Evolutionary conservation across 2,797 vertebrate species (phyloP).

Genomic region (Trematomus bernacchii): DNA sequence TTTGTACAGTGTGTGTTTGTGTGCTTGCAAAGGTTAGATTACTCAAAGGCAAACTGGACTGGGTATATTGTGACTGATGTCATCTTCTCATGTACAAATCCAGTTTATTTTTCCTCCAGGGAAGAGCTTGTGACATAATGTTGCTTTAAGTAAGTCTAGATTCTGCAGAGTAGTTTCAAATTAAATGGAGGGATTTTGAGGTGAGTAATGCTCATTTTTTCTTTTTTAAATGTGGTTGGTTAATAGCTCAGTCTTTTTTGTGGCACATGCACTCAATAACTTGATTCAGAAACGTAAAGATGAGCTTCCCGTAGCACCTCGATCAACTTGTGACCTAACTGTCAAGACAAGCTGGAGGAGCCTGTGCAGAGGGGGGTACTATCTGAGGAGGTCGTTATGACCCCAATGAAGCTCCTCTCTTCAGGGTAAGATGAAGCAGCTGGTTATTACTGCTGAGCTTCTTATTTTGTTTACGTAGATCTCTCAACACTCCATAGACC

Average conservation of each 20-base stretch:
- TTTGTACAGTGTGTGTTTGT: not conserved
- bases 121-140: constrained; percentile 67
- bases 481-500: not conserved
- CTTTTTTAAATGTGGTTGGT: constrained; percentile 14
- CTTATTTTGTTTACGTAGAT: not conserved
- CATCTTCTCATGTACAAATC: constrained; percentile 60
- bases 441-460: not conserved
- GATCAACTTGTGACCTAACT: constrained; percentile 6
- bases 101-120: constrained; percentile 52
- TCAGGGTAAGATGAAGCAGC: constrained; percentile 14
- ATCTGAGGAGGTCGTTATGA: constrained; percentile 14
- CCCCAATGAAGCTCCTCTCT: constrained; percentile 7
- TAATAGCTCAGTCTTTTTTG: constrained; percentile 44
- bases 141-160: constrained; percentile 61
- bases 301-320: constrained; percentile 22
- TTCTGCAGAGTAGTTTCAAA: constrained; percentile 39
- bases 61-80: constrained; percentile 51
- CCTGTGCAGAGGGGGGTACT: constrained; percentile 11
- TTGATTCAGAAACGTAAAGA: constrained; percentile 15
- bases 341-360: constrained; percentile 1
- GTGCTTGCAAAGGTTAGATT: constrained; percentile 15
- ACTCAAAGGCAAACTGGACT: constrained; percentile 14
- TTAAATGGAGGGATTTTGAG: constrained; percentile 45
- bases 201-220: constrained; percentile 30
- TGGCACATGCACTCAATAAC: constrained; percentile 11